phyloP scores from a whole-genome alignment of 2,113 vertebrate species.

The Eretmodus cyanostictus region DNA sequence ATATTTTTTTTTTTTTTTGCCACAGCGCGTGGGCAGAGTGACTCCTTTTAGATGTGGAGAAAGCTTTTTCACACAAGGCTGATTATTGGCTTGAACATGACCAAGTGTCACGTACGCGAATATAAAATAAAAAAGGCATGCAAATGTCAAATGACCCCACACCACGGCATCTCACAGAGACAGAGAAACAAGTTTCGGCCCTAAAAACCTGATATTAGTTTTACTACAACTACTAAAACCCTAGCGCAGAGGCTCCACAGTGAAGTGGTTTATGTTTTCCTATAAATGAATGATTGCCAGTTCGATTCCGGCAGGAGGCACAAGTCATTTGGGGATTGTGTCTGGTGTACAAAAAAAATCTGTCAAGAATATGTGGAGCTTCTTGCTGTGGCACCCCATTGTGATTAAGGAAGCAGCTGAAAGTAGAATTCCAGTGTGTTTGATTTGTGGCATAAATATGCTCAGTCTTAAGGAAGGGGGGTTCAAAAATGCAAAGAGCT shows the following conservation, averaged over 20 bases:
- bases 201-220: neutral
- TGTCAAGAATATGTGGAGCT: neutral
- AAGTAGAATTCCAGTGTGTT: neutral
- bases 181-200: neutral
- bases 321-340: neutral
- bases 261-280: neutral
- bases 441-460: neutral
- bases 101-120: neutral
- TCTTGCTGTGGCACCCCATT: neutral
- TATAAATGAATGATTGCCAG: neutral
- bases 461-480: neutral
- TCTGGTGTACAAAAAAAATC: neutral
- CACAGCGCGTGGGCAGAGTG: neutral
- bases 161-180: neutral
- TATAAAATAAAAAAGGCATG: neutral
- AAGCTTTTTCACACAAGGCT: neutral
- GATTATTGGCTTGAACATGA: neutral
- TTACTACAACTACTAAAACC: neutral
- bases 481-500: neutral
- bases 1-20: neutral
- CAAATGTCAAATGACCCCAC: neutral
- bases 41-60: neutral
- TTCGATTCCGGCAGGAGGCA: neutral
- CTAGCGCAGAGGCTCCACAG: neutral
- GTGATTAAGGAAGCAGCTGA: neutral